Evolutionary conservation across 2,888 invertebrate species (phyloP).

Genomic region (Bruchidius siliquastri): DNA sequence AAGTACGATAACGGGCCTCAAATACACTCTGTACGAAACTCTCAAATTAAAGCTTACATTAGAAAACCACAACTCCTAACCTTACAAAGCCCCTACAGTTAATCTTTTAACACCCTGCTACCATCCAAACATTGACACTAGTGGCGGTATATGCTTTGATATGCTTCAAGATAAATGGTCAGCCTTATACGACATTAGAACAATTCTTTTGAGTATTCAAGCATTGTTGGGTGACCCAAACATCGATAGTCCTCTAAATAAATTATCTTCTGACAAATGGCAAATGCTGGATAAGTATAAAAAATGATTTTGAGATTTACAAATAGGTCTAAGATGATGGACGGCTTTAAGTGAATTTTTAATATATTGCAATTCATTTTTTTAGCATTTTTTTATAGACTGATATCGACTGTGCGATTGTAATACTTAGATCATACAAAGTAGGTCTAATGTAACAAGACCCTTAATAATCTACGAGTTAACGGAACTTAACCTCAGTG

Average conservation of each 20-base stretch:
- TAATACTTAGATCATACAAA: background rate
- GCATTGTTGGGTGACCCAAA: constrained; percentile 91
- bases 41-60: constrained; percentile 85
- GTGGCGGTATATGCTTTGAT: constrained; percentile 87
- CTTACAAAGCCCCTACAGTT: constrained; percentile 87
- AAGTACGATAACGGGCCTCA: constrained; percentile 85
- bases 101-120: constrained; percentile 89
- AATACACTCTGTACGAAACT: constrained; percentile 84
- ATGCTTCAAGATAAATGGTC: constrained; percentile 98
- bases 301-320: constrained; percentile 60
- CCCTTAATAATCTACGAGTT: too few relatives aligned
- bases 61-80: constrained; percentile 92
- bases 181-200: constrained; percentile 90
- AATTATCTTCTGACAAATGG: constrained; percentile 89
- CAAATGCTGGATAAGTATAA: constrained; percentile 79
- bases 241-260: constrained; percentile 88
- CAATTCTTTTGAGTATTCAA: constrained; percentile 89
- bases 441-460: too few relatives aligned
- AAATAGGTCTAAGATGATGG: constrained; percentile 33
- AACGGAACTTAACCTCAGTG: too few relatives aligned
- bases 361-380: constrained; percentile 24
- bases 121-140: constrained; percentile 90
- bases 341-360: background rate
- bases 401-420: background rate
- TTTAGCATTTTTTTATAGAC: constrained; percentile 13